Evolutionary conservation across 1,140 invertebrate genomes (phyloP), one percentile per base, ranked within the genome.

Genomic region (Calycopis cecrops): DNA sequence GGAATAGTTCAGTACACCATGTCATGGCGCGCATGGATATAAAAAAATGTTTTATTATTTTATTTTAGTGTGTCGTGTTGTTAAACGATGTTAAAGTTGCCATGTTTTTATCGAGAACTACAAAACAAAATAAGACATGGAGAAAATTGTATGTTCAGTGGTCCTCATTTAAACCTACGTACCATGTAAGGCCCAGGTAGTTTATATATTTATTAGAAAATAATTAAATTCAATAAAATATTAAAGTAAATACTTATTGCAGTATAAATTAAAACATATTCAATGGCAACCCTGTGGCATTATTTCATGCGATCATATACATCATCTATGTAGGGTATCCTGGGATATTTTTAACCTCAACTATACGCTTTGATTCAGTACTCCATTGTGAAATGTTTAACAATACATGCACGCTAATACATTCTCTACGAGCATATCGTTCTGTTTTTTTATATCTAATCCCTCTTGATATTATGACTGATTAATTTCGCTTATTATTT

Each of bases 331-430:
- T 55, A 57, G 50, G 48, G 42, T 57, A 50, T 60, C 38, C 52
- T 49, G 68, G 60, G 65, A 73, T 79, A 81, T 79, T 81, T 81
- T 81, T 77, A 76, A 72, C 69, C 58, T 44, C 72, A 76, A 71
- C 71, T 69, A 72, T 71, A 74, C 67, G 62, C 60, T 81, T 81
- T 77, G 78, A 81, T 76, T 74, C 78, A 77, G 62, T 62, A 65
- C 59, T 16, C 64, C 61, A 77, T 81, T 81, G 78, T 81, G 67
- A 38, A 38, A 10, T 57, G 55, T 48, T 62, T 60, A 60, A 78
- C 77, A 79, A 76, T 76, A 59, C 59, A 42, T 10, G 35, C 17
- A 37, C 38, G 62, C 61, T 75, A 76, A 78, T 72, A 65, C 67
- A 65, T 68, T 55, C 65, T 48, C 55, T 60, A 62, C 49, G 33